Conservation (phyloP, 2,888 invertebrate genomes). For the Dorcus hopei region DNA sequence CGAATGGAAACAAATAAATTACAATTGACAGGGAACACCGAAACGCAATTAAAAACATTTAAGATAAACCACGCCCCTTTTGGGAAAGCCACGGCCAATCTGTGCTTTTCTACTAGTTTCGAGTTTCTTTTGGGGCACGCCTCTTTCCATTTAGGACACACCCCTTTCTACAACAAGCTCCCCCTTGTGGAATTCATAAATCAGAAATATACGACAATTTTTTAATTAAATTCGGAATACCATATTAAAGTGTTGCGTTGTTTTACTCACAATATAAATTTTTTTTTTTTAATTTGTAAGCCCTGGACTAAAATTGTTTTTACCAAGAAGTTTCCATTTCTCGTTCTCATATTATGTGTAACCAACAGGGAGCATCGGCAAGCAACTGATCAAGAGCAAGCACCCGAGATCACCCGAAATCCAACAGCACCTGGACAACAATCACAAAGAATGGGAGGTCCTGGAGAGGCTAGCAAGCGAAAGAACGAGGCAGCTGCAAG, state of each 20-base stretch:
- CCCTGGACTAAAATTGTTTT: neutral
- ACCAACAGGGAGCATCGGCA: conserved; percentile 22
- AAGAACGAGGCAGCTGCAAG: conserved; percentile 73
- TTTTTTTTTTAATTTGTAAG: conserved; percentile 1
- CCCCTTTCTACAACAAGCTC: too few species aligned
- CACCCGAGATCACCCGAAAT: conserved; percentile 83
- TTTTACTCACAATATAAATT: neutral
- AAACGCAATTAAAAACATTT: too few species aligned
- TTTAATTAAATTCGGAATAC: too few species aligned
- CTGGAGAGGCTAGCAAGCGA: conserved; percentile 78
- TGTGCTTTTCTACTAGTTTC: too few species aligned
- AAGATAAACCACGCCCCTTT: too few species aligned
- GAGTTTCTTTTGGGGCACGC: too few species aligned
- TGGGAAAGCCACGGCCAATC: too few species aligned
- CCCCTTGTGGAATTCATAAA: too few species aligned
- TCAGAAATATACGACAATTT: too few species aligned
- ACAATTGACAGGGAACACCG: too few species aligned
- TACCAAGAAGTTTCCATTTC: neutral
- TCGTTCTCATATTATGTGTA: neutral
- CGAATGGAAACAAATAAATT: too few species aligned
- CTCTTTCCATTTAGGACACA: too few species aligned
- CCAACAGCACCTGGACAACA: conserved; percentile 71
- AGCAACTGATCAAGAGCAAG: conserved; percentile 70
- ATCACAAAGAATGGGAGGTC: conserved; percentile 85
- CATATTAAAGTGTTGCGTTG: neutral